phyloP scores from a whole-genome alignment of 1,140 invertebrate species.

The Leptinotarsa defecta region DNA sequence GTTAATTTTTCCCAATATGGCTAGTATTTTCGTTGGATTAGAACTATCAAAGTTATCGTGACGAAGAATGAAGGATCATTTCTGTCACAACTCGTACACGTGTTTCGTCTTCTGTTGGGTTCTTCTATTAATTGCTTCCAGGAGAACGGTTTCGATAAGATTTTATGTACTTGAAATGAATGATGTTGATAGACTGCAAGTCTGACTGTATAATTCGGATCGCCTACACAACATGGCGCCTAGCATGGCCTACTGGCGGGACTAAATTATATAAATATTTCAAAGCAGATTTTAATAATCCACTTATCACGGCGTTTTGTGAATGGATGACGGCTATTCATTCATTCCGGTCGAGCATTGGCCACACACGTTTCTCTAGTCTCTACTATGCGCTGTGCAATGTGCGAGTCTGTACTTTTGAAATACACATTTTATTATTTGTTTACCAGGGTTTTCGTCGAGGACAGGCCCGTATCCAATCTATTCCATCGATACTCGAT shows the following conservation, averaged over 20 bases:
- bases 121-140: constrained; percentile 8
- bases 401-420: background rate
- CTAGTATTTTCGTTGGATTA: background rate
- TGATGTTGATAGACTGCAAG: background rate
- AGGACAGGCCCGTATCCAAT: no score
- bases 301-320: constrained; percentile 17
- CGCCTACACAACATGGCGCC: constrained; percentile 8
- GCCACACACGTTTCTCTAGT: constrained; percentile 5
- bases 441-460: no score
- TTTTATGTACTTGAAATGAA: background rate
- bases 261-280: constrained; percentile 19
- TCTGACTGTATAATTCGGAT: background rate
- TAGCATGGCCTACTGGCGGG: background rate
- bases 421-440: no score
- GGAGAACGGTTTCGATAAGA: background rate
- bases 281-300: constrained; percentile 6
- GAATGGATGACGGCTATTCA: constrained; percentile 14
- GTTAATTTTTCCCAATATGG: background rate
- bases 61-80: background rate
- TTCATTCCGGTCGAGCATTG: background rate
- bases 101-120: background rate
- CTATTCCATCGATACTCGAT: no score
- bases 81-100: constrained; percentile 1
- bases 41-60: background rate
- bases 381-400: background rate